Evolutionary conservation across 1,140 invertebrate genomes (phyloP), one percentile per base, ranked within the genome.

Genomic region (Stratiolaelaps scimitus): DNA sequence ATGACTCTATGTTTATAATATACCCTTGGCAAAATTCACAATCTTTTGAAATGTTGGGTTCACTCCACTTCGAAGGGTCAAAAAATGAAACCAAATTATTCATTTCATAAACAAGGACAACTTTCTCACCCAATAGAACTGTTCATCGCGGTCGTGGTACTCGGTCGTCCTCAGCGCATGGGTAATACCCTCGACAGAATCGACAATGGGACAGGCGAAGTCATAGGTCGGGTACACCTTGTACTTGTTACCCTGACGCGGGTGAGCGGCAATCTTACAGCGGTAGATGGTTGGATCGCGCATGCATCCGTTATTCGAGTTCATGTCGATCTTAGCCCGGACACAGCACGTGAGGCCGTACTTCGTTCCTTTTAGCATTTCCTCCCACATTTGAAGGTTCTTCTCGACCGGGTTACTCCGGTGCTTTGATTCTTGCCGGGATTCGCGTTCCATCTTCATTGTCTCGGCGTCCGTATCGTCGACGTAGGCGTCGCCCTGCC

Each of bases 201-300:
- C 96, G 2, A 99, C 94, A 73, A 98, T 96, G 2, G 96, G 96
- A 77, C 96, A 99, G 1, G 95, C 93, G 81, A 99, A 99, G 79
- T 99, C 96, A 73, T 99, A 99, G 0, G 95, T 99, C 29, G 96
- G 96, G 78, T 99, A 99, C 2, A 95, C 93, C 72, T 92, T 95
- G 78, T 98, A 99, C 80, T 95, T 92, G 28, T 80, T 83, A 65
- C 91, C 92, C 47, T 93, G 98, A 40, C 86, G 78, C 1, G 93
- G 87, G 82, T 99, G 96, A 10, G 82, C 77, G 76, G 98, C 92
- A 68, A 83, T 83, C 76, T 99, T 99, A 77, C 94, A 99, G n/a
- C 96, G 80, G 75, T 98, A 99, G 71, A 99, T 95, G 7, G 94
- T 97, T n/a, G 96, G 96, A 80, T 99, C 96, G 46, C 96, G 80